phyloP scores from a whole-genome alignment of 2,888 invertebrate genomes.

The Agrochola lota region DNA sequence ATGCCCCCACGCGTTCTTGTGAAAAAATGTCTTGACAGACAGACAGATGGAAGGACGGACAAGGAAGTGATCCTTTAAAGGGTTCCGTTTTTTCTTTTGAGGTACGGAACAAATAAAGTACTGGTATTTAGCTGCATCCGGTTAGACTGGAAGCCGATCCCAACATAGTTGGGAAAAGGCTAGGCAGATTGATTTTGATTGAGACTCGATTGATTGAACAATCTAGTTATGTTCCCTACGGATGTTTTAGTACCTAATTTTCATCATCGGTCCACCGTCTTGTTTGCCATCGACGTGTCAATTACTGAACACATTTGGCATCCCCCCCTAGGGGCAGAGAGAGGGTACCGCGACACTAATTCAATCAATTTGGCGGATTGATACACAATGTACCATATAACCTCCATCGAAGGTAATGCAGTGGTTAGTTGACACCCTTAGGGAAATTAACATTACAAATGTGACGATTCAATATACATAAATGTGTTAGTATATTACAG shows the following conservation, averaged over 20 bases:
- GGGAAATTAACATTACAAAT: slow-evolving; percentile 62
- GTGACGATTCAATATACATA: slow-evolving; percentile 25
- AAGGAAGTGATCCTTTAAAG: too few relatives aligned
- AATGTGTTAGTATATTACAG: slow-evolving; percentile 1
- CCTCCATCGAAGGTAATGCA: slow-evolving; percentile 42
- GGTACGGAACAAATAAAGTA: too few relatives aligned
- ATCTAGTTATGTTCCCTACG: slow-evolving; percentile 14
- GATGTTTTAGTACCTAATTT: slow-evolving; percentile 24
- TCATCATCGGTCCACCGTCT: slow-evolving; percentile 38
- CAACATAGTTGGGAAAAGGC: too few relatives aligned
- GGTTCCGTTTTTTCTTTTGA: too few relatives aligned
- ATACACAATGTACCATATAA: slow-evolving; percentile 59
- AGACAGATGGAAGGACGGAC: too few relatives aligned
- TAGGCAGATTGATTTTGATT: too few relatives aligned
- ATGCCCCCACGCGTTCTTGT: too few relatives aligned
- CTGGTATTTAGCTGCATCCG: too few relatives aligned
- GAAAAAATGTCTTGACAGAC: too few relatives aligned
- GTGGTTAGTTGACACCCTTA: slow-evolving; percentile 53
- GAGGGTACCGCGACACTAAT: slow-evolving; percentile 56
- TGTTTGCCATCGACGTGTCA: slow-evolving; percentile 58
- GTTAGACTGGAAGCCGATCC: too few relatives aligned
- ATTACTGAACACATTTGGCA: slow-evolving; percentile 61
- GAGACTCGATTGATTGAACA: background rate
- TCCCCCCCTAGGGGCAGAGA: slow-evolving; percentile 47
- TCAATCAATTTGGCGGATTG: slow-evolving; percentile 63